phyloP scores from a whole-genome alignment of 64 coral and sea anemone species.

The Cladopsammia gracilis region DNA sequence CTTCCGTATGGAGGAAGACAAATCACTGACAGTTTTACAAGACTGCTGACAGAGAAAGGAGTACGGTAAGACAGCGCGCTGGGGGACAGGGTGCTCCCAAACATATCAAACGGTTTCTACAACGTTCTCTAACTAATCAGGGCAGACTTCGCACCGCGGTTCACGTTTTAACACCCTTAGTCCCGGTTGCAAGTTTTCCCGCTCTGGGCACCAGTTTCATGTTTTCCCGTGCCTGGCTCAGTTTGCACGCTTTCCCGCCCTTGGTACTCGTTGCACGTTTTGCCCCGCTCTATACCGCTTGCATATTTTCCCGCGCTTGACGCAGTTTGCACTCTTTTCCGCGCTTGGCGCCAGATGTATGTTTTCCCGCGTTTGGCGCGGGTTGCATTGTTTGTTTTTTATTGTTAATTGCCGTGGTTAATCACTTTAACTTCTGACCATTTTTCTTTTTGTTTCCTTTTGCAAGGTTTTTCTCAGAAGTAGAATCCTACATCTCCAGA shows the following conservation, averaged over 20 bases:
- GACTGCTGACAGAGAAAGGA: slow-evolving; percentile 87
- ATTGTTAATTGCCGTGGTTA: not conserved
- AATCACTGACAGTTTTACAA: slow-evolving; percentile 83
- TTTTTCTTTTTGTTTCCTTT: slow-evolving; percentile 1
- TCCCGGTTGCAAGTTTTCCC: too few species aligned
- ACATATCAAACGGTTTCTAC: too few species aligned
- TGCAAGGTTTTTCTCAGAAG: slow-evolving; percentile 89
- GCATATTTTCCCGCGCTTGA: too few species aligned
- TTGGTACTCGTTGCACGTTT: too few species aligned
- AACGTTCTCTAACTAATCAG: too few species aligned
- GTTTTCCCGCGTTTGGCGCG: not conserved
- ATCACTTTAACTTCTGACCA: not conserved
- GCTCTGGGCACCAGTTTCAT: too few species aligned
- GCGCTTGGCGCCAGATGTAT: too few species aligned
- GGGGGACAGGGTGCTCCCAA: too few species aligned
- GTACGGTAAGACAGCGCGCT: slow-evolving; percentile 62
- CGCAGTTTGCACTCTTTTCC: too few species aligned
- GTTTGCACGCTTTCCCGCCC: too few species aligned
- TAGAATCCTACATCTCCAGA: slow-evolving; percentile 82
- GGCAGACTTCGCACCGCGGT: too few species aligned
- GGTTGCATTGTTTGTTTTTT: not conserved
- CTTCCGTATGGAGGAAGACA: slow-evolving; percentile 93
- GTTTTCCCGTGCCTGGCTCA: not conserved
- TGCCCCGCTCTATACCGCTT: too few species aligned
- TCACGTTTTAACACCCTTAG: not conserved